Conservation (phyloP, 2,113 vertebrate species). For the Anser brachyrhynchus region DNA sequence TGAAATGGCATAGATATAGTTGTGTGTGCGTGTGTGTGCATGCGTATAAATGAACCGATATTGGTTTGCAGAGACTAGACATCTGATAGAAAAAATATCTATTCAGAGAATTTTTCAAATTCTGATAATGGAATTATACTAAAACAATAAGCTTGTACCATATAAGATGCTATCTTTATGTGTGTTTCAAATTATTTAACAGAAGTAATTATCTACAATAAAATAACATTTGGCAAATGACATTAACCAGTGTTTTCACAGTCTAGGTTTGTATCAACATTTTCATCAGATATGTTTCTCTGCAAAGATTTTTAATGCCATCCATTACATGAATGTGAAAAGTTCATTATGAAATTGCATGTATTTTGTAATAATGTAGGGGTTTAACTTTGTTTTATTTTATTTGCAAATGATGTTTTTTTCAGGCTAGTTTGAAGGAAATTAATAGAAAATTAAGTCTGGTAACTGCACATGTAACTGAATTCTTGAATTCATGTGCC, state of each 20-base stretch:
- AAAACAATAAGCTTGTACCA: constrained; percentile 17
- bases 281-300: constrained; percentile 59
- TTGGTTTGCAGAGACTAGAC: constrained; percentile 16
- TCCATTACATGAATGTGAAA: constrained; percentile 59
- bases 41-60: not conserved
- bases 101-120: not conserved
- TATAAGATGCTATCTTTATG: constrained; percentile 18
- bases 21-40: not conserved
- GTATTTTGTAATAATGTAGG: constrained; percentile 57
- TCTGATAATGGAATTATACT: constrained; percentile 36
- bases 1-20: constrained; percentile 36
- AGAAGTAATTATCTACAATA: constrained; percentile 58
- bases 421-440: constrained; percentile 42
- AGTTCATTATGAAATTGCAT: constrained; percentile 54
- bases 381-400: constrained; percentile 52
- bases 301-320: constrained; percentile 55
- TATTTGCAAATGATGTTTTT: constrained; percentile 59
- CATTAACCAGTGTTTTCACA: constrained; percentile 69
- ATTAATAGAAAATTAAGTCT: constrained; percentile 65
- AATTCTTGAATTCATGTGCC: constrained; percentile 51
- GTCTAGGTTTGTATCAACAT: constrained; percentile 43
- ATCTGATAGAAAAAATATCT: not conserved
- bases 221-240: constrained; percentile 70
- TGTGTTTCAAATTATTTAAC: constrained; percentile 65
- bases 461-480: constrained; percentile 50